Evolutionary conservation across 2,113 vertebrate genomes (phyloP), one percentile per base, ranked within the genome.

Genomic region (Paradisaea rubra): DNA sequence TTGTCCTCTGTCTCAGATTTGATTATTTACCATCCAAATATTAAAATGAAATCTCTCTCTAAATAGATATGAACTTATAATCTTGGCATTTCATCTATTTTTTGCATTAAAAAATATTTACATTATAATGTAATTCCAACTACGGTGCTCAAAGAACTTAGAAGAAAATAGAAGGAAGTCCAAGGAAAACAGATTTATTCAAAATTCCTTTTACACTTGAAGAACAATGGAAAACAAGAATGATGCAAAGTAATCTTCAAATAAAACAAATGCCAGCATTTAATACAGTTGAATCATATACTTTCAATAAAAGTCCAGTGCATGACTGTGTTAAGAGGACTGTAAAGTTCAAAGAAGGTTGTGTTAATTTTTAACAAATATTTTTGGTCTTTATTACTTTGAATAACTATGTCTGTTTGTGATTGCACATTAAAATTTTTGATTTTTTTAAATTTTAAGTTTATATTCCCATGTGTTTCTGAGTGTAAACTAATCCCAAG

Each of bases 281-380:
- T 39, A 61, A 33, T 35, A 15, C 0, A 0, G 7, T 44, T 86
- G 64, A 39, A 49, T 71, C 0, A 39, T 39, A 28, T 8, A 28
- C 7, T 63, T 83, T 59, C 25, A 47, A 41, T 19, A 56, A 44
- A 49, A 63, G 4, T 49, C 9, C 53, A 60, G 15, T 60, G 12
- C 12, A 69, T 9, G 3, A 9, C 5, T 69, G 6, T 28, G 3
- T 60, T 41, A 50, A 59, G 16, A 64, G 3, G 21, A 81, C 9
- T 60, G 9, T 20, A 64, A 68, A 52, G 20, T 50, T 81, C 17
- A 50, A 44, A 23, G 13, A 76, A 68, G 4, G 0, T 35, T 61
- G 8, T 56, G 17, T 16, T 69, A 17, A 45, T 59, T 81, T 91
- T 87, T 72, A 81, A 53, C 4, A 49, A 69, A 61, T 37, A 41